Percentiles rank a stretch among this genome's conserved stretches.
phyloP scores from a whole-genome alignment of 2,888 invertebrate genomes.

The Chesias legatella region DNA sequence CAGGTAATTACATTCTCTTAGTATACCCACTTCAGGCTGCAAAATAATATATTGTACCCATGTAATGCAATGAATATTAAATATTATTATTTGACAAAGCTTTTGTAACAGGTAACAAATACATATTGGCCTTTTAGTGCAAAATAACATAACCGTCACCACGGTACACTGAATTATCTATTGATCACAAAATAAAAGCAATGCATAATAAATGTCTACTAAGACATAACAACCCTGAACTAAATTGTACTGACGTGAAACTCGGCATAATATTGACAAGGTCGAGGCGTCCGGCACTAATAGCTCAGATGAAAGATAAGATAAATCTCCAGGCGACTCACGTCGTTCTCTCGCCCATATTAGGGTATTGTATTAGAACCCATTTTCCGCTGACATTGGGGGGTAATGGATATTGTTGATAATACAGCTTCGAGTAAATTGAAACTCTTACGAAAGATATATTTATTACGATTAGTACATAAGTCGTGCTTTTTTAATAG shows the following conservation, averaged over 20 bases:
- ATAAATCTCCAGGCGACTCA: constrained; percentile 38
- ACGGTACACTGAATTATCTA: too few relatives aligned
- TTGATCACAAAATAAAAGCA: too few relatives aligned
- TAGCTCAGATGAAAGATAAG: constrained; percentile 45
- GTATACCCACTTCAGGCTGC: too few relatives aligned
- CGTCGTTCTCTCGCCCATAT: constrained; percentile 20
- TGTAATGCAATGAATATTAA: too few relatives aligned
- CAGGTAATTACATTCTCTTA: too few relatives aligned
- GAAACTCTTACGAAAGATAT: constrained; percentile 14
- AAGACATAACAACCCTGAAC: not conserved
- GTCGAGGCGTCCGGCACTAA: constrained; percentile 35
- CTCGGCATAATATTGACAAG: constrained; percentile 36
- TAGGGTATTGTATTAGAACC: constrained; percentile 18
- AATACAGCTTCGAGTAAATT: constrained; percentile 16
- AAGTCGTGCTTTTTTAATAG: not conserved
- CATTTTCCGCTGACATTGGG: constrained; percentile 22
- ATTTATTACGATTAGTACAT: not conserved
- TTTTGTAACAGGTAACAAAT: too few relatives aligned
- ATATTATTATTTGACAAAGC: too few relatives aligned
- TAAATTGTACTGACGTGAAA: constrained; percentile 22
- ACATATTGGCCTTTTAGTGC: too few relatives aligned
- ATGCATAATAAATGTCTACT: not conserved
- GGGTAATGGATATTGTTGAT: constrained; percentile 28
- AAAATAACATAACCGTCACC: too few relatives aligned
- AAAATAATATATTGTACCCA: too few relatives aligned